Base-by-base conservation (phyloP, 2,888 invertebrate species). In the Cremastinae sp. region DNA sequence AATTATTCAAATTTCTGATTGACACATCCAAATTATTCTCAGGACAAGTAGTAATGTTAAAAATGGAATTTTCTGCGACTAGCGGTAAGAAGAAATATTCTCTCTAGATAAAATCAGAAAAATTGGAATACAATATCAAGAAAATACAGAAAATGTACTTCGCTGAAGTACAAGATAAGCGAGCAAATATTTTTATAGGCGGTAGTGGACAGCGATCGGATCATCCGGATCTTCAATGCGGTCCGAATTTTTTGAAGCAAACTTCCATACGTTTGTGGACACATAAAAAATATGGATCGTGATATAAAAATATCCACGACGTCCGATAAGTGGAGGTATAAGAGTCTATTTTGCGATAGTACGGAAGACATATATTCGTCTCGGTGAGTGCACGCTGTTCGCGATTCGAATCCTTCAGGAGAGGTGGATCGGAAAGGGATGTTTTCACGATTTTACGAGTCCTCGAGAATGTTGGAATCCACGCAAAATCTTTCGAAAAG, bases 101-200 rank as follows among this genome's bases (percentile, higher is more conserved):
- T 28, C 28, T 28, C 28, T 3, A 28, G 28, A 43, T 43, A n/a
- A 43, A 43, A 43, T 43, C 3, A n/a, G n/a, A 43, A 43, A 43
- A 28, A 28, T 3, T 28, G 28, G 55, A 62, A 45, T 69, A 35
- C 39, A 16, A 68, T 55, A 28, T 56, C 39, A 2, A 41, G 2
- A 35, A 10, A 12, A 37, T 2, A 62, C 51, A 49, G 55, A 39
- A 61, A 70, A 71, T 47, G 47, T 53, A 16, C 22, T 16, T 20
- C n/a, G 39, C 39, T 64, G 41, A 51, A 22, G 51, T 37, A 20
- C 37, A 66, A 14, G n/a, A 22, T 16, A 66, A 76, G 83, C 28
- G 28, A 28, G 28, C 82, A 83, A 83, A 80, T 78, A 81, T 80
- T 78, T 83, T 84, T 81, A 75, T 75, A 72, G 51, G 43, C 7